Evolutionary conservation across 2,888 invertebrate species (phyloP), one percentile per base, ranked within the genome.

Genomic region (Macrophya annulata): DNA sequence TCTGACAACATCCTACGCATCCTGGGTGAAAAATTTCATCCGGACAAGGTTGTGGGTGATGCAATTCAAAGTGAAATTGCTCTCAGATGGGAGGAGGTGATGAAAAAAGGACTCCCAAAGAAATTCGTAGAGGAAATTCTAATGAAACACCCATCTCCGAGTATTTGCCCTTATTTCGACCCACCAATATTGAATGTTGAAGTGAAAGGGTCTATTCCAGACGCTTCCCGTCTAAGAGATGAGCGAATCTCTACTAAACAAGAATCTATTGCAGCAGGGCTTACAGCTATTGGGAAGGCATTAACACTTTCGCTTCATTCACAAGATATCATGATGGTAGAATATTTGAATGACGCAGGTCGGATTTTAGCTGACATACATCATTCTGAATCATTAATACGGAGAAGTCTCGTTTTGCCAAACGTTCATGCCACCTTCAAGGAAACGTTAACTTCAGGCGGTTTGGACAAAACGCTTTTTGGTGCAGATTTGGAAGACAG

Each of bases 281-380:
- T 85, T 25, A 84, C 84, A 25, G 82, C 65, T 0, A 48, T 82
- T 43, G 84, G 82, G 37, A 85, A 85, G 43, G 17, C 62, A 15
- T 3, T 72, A 37, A 43, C 72, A 40, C 40, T 43, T 37, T n/a
- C 43, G n/a, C 8, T 72, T 72, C 17, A 43, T 37, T 21, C 37
- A 17, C 25, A 43, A 17, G 72, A 72, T 37, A 8, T 72, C 6
- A 72, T 5, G 25, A 43, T 79, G 45, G 51, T 79, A 4, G 51
- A 55, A 83, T 31, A 40, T 62, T 59, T 86, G 0, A 85, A 76
- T 43, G 86, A 77, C 8, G 74, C 85, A 17, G 62, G 40, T 5
- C 85, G 85, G 31, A 21, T 88, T 1, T 51, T 87, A 1, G 84
- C 86, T 5, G 87, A 87, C 59, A 51, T 87, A 9, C 87, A 87